Percentiles rank a stretch among this genome's conserved stretches.
These are phyloP conservation scores for Enteromius trimaculatus DNA, from an alignment of 2,797 vertebrate genomes.

Conservation along the genomic window DNA sequence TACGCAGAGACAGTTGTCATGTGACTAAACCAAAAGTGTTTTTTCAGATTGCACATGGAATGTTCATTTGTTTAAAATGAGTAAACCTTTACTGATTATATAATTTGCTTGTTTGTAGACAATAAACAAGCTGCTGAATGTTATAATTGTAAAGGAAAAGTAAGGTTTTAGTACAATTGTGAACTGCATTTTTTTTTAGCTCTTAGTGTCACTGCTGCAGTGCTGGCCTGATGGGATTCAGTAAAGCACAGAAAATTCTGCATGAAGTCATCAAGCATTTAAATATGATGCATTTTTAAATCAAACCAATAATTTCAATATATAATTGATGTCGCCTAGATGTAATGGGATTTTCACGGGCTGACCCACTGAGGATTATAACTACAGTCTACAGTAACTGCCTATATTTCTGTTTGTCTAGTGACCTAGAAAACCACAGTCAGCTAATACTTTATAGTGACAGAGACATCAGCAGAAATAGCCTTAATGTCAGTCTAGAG, in stretches of 20 bases:
- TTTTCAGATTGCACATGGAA: conserved; percentile 69
- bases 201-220: conserved; percentile 4
- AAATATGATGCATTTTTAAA: not conserved
- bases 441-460: conserved; percentile 32
- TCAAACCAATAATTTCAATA: conserved; percentile 9
- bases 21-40: conserved; percentile 63
- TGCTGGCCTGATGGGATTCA: not conserved
- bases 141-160: not conserved
- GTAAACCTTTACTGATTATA: conserved; percentile 1
- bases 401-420: conserved; percentile 17
- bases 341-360: conserved; percentile 13
- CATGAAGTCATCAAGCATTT: conserved; percentile 3
- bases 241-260: conserved; percentile 1
- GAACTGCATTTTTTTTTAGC: not conserved
- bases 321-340: not conserved
- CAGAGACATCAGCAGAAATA: conserved; percentile 42
- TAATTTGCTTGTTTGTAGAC: not conserved
- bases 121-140: conserved; percentile 11
- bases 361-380: conserved; percentile 9
- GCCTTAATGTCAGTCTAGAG: conserved; percentile 37
- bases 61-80: conserved; percentile 16
- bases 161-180: not conserved
- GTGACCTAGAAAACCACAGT: conserved; percentile 41
- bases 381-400: not conserved
- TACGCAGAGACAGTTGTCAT: conserved; percentile 61